Percentiles rank a stretch among this genome's conserved stretches.
phyloP scores from a whole-genome alignment of 2,113 vertebrate genomes.

The Callocephalon fimbriatum region DNA sequence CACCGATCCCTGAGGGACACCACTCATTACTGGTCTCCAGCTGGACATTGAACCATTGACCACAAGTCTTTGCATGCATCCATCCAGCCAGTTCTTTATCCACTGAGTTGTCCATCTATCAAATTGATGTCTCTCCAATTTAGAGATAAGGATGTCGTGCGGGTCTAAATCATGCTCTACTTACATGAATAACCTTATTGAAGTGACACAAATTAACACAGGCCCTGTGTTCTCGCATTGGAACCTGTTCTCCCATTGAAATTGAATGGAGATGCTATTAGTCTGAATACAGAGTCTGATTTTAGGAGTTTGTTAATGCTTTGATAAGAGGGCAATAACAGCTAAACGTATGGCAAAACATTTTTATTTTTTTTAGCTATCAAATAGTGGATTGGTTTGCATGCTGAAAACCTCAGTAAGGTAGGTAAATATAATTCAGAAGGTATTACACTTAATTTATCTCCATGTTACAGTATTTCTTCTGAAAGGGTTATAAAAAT shows the following conservation, averaged over 20 bases:
- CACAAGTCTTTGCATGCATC: no score
- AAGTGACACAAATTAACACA: not conserved
- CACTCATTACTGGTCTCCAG: no score
- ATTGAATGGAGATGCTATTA: not conserved
- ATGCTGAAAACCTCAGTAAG: slow-evolving; percentile 57
- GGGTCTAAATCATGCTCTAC: not conserved
- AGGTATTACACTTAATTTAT: not conserved
- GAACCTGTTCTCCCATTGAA: not conserved
- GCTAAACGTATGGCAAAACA: not conserved
- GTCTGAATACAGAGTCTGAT: not conserved
- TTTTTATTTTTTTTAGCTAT: slow-evolving; percentile 69
- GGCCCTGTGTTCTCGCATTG: not conserved
- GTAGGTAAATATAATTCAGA: not conserved
- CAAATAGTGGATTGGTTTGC: slow-evolving; percentile 88
- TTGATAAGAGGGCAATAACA: not conserved
- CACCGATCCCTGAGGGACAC: no score
- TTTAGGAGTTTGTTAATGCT: not conserved
- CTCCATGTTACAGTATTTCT: not conserved
- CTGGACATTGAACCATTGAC: no score
- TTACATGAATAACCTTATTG: not conserved
- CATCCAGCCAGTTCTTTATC: no score
- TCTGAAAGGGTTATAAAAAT: not conserved
- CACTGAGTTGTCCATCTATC: no score
- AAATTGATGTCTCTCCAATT: no score
- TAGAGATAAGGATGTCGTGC: no score